Evolutionary conservation across 2,113 vertebrate genomes (phyloP).

Genomic region (Pseudopodoces humilis): DNA sequence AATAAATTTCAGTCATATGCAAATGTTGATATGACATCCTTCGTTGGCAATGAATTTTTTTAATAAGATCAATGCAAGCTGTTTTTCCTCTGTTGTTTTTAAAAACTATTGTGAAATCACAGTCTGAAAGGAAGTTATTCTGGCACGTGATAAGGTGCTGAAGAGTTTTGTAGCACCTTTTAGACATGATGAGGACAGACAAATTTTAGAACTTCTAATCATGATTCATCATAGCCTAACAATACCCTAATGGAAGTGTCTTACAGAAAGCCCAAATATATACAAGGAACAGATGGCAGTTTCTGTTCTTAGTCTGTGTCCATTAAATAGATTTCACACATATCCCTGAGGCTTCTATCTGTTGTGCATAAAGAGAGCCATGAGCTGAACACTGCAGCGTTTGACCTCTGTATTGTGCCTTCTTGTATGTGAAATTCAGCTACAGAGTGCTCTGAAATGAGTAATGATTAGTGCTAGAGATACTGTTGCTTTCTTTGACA

Average conservation of each 20-base stretch:
- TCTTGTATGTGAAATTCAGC: background rate
- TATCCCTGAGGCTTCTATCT: background rate
- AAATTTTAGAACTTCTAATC: background rate
- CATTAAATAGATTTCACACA: background rate
- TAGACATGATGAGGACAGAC: background rate
- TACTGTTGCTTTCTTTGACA: background rate
- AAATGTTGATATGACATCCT: background rate
- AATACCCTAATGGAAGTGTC: background rate
- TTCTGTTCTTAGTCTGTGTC: slow-evolving; percentile 8
- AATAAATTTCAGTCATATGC: background rate
- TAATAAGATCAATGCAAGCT: background rate
- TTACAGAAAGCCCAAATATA: background rate
- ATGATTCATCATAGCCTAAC: background rate
- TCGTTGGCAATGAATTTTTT: background rate
- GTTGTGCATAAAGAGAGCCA: background rate
- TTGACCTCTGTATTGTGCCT: background rate
- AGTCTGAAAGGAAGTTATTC: background rate
- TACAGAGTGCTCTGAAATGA: background rate
- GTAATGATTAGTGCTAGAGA: background rate
- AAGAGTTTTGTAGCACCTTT: background rate
- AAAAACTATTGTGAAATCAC: background rate
- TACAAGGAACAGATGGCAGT: background rate
- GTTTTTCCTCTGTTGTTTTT: background rate
- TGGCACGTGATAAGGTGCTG: background rate
- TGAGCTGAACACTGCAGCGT: background rate